These are phyloP conservation scores for Antitype chi DNA, from an alignment of 2,888 invertebrate species.

Conservation along the genomic window DNA sequence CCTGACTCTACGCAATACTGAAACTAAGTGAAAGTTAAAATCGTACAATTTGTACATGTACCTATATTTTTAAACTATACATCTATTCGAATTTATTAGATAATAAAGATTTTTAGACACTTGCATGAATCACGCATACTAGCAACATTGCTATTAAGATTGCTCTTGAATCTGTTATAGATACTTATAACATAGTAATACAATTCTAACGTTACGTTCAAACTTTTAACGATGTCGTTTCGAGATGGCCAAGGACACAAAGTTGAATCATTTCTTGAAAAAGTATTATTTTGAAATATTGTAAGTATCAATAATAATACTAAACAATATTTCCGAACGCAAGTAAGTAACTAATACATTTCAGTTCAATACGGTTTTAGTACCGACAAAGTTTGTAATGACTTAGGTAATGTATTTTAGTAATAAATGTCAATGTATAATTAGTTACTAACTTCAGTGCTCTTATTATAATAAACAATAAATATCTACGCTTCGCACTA, in stretches of 20 bases:
- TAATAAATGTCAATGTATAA: background rate
- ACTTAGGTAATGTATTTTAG: background rate
- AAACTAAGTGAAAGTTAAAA: conserved; percentile 1
- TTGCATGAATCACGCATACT: background rate
- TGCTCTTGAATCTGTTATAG: conserved; percentile 6
- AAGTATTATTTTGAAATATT: background rate
- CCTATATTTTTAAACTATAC: background rate
- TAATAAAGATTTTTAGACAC: background rate
- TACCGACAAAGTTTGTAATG: too few species aligned
- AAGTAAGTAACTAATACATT: too few species aligned
- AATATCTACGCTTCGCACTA: background rate
- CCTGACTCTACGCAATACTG: too few species aligned
- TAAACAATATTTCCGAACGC: background rate
- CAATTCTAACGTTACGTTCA: background rate
- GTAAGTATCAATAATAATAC: background rate
- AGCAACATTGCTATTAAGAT: background rate
- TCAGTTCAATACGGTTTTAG: background rate
- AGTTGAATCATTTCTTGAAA: background rate
- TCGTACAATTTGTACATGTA: too few species aligned
- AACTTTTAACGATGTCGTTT: background rate
- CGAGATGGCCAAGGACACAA: background rate
- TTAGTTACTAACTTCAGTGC: conserved; percentile 12
- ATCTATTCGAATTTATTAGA: background rate
- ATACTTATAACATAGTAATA: background rate
- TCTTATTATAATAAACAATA: conserved; percentile 17